Base-by-base conservation (phyloP, 2,888 invertebrate species). In the Tachystola acroxantha region DNA sequence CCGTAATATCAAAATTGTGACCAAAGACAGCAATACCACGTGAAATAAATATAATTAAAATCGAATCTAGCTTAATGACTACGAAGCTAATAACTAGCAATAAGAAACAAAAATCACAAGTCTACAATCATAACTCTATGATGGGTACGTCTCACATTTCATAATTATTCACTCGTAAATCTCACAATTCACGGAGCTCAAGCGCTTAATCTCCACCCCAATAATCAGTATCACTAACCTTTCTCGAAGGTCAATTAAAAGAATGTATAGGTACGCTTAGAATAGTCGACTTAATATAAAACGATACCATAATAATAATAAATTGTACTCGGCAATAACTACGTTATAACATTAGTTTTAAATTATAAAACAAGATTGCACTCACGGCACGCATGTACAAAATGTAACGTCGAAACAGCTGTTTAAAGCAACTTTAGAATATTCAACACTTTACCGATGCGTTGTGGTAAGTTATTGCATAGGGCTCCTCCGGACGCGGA, bases 221-320 rank as follows among this genome's bases (percentile, higher is more conserved):
- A 69, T 71, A 76, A 77, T 65, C 79, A 82, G 74, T 86, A 86
- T 86, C 86, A 86, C 86, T 85, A 86, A 86, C 86, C 86, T 86
- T 85, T 68, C 82, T 49, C 68, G 75, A 85, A 86, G 86, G 86
- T 86, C 82, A 85, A 85, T 84, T 65, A 61, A 82, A 80, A 86
- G 85, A 86, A 86, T 85, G 85, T 86, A 82, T 81, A 79, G 81
- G 80, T 84, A 82, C 72, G 78, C 82, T 78, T 81, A 82, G 60
- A 76, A 76, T 76, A 78, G 67, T 73, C 63, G 74, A 81, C 78
- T 76, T 79, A 82, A 79, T 62, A 72, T 74, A 75, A 61, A 72
- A 75, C 64, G 64, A 69, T 68, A 71, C 62, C 59, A 66, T 68
- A 66, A 64, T 64, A 62, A 66, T 69, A 70, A 69, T 68, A 72